A percentile compares a stretch with the other conserved stretches of the same genome.
phyloP scores from a whole-genome alignment of 2,113 vertebrate species.

The Platycercus adscitus region DNA sequence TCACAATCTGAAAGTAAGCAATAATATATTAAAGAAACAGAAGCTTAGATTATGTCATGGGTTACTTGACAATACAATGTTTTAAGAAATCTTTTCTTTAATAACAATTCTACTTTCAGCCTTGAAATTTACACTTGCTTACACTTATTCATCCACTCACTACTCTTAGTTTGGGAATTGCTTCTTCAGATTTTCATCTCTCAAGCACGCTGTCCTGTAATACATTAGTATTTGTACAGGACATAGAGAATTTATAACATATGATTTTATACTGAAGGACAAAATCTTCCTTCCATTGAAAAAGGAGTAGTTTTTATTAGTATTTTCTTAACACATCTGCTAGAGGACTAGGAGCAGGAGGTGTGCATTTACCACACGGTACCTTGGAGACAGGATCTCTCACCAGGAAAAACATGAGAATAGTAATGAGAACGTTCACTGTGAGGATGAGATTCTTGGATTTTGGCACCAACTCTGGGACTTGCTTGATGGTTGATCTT shows the following conservation, averaged over 20 bases:
- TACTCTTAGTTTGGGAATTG: background rate
- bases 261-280: background rate
- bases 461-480: background rate
- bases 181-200: background rate
- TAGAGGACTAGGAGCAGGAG: background rate
- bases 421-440: background rate
- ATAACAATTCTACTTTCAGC: background rate
- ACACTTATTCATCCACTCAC: background rate
- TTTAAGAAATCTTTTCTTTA: background rate
- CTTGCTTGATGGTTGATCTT: background rate
- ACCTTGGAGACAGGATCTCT: background rate
- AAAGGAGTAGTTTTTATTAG: background rate
- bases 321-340: background rate
- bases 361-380: background rate
- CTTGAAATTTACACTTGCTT: background rate
- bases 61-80: background rate
- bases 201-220: background rate
- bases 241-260: background rate
- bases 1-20: background rate
- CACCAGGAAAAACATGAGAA: background rate
- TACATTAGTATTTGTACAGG: background rate
- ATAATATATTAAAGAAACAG: background rate
- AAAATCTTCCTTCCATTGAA: background rate
- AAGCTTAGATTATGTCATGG: background rate
- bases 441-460: background rate